A percentile compares a stretch with the other conserved stretches of the same genome.
phyloP scores from a whole-genome alignment of 2,888 invertebrate species.

The Junonia oenone region DNA sequence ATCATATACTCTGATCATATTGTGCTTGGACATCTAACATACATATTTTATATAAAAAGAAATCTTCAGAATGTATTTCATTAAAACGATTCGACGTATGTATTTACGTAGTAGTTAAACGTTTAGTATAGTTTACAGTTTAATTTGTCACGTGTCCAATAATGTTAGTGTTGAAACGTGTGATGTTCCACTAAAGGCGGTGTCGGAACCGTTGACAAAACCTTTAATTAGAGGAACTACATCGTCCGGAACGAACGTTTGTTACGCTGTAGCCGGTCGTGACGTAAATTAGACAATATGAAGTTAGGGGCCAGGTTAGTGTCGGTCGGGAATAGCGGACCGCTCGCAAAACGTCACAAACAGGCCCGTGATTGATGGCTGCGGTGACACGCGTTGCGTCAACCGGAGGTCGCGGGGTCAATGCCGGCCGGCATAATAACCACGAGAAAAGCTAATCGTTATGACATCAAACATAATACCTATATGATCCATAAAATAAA shows the following conservation, averaged over 20 bases:
- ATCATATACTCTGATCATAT: too few species aligned
- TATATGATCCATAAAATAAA: too few species aligned
- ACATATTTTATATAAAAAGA: too few species aligned
- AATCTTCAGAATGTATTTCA: not conserved
- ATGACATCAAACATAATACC: constrained; percentile 19
- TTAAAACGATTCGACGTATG: not conserved
- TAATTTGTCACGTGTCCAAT: constrained; percentile 1
- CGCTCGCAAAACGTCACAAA: constrained; percentile 61
- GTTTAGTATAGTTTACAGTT: constrained; percentile 1
- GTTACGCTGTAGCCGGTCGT: constrained; percentile 14
- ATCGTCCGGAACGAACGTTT: constrained; percentile 16
- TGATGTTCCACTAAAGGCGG: constrained; percentile 8
- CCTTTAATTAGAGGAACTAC: constrained; percentile 16
- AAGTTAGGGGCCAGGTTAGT: constrained; percentile 33
- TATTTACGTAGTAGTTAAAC: not conserved
- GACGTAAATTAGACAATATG: constrained; percentile 29
- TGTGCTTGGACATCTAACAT: too few species aligned
- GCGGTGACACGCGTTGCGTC: constrained; percentile 67
- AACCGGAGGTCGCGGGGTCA: constrained; percentile 66
- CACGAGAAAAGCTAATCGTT: constrained; percentile 17
- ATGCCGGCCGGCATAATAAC: constrained; percentile 64
- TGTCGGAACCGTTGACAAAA: constrained; percentile 15
- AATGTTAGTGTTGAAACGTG: not conserved
- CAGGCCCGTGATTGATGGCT: constrained; percentile 66
- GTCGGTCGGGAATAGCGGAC: constrained; percentile 29